Conservation (phyloP, 2,888 invertebrate species). For the Acleris sparsana region DNA sequence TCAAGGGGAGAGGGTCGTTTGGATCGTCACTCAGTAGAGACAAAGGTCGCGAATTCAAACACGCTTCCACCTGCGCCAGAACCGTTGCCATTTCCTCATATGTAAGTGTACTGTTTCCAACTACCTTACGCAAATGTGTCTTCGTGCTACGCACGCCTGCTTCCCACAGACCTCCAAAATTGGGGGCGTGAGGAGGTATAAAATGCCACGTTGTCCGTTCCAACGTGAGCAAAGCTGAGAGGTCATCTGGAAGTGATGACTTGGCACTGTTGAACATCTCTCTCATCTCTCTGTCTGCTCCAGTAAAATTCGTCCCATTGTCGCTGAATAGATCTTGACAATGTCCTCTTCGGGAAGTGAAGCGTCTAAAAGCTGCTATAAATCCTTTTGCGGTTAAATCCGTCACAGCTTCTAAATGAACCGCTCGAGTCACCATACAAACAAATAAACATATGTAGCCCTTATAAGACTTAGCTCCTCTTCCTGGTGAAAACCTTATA, state of each 20-base stretch:
- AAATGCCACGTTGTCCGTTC: conserved; percentile 13
- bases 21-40: conserved; percentile 7
- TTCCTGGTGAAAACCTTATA: conserved; percentile 39
- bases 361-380: conserved; percentile 42
- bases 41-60: conserved; percentile 18
- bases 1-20: conserved; percentile 9
- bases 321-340: conserved; percentile 40
- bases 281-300: conserved; percentile 23
- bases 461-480: conserved; percentile 40
- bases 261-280: conserved; percentile 11
- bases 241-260: conserved; percentile 9
- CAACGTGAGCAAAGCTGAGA: conserved; percentile 8
- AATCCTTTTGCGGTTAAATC: conserved; percentile 47
- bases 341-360: conserved; percentile 39
- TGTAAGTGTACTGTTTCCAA: conserved; percentile 8
- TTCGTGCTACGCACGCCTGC: conserved; percentile 6
- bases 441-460: conserved; percentile 37
- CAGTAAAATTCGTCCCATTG: conserved; percentile 41
- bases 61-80: conserved; percentile 16
- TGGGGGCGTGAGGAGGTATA: conserved; percentile 16
- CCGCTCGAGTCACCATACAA: conserved; percentile 43
- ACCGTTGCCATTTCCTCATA: conserved; percentile 16
- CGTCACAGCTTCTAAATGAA: conserved; percentile 48
- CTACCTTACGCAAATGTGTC: conserved; percentile 5
- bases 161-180: conserved; percentile 25